These are phyloP conservation scores for Gonioctena quinquepunctata DNA, from an alignment of 1,140 invertebrate genomes.

Conservation along the genomic window DNA sequence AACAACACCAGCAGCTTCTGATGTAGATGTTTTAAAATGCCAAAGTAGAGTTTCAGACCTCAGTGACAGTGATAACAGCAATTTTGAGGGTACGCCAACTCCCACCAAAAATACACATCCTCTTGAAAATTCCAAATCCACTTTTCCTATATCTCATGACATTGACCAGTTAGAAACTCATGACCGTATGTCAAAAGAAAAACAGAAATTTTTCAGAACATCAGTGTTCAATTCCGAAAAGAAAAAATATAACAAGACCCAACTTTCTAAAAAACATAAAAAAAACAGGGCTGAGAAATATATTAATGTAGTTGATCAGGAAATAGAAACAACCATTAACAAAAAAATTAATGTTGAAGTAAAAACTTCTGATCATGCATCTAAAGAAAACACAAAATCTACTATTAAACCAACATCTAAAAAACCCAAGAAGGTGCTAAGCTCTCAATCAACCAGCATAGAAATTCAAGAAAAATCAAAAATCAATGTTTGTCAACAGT, in stretches of 20 bases:
- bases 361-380: background rate
- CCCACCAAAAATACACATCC: constrained; percentile 27
- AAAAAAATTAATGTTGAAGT: background rate
- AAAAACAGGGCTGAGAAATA: background rate
- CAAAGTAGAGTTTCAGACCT: constrained; percentile 17
- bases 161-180: constrained; percentile 66
- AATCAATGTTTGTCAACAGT: background rate
- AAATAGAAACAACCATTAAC: background rate
- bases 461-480: constrained; percentile 13
- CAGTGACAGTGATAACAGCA: constrained; percentile 46
- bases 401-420: background rate
- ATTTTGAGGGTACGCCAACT: constrained; percentile 50
- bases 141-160: constrained; percentile 17
- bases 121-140: constrained; percentile 24
- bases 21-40: constrained; percentile 23
- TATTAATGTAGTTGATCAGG: constrained; percentile 1
- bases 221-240: constrained; percentile 71
- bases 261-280: constrained; percentile 8
- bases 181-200: constrained; percentile 81
- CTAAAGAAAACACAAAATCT: background rate
- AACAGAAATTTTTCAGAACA: constrained; percentile 82
- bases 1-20: constrained; percentile 22
- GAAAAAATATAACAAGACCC: constrained; percentile 26
- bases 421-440: background rate
- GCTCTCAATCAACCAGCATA: background rate